Base-by-base conservation (phyloP, 2,113 vertebrate species). In the Gobiocypris rarus region DNA sequence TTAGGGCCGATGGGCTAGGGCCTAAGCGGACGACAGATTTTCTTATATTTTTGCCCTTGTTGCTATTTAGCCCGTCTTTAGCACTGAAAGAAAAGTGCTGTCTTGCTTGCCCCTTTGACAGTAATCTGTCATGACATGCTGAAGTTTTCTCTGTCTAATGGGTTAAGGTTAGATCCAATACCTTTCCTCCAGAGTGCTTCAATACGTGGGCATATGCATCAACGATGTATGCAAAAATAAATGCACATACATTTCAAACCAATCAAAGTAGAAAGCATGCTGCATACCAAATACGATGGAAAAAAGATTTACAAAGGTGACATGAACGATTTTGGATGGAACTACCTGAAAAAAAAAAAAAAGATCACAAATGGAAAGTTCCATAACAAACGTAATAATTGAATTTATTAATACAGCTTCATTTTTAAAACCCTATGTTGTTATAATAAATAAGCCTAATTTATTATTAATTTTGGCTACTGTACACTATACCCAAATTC, bases 21-120 rank as follows among this genome's bases (percentile, higher is more conserved):
- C 13, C 70, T 43, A 41, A 84, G 67, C 13, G 61, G 84, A 31
- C 75, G 81, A 86, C 82, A 87, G 88, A 88, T 91, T 92, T 89
- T 87, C 89, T 87, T 75, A 86, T n/a, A 78, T 83, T 85, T 84
- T 50, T 31, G 54, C 75, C 89, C 73, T 63, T 79, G 31, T 85
- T 75, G 70, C 75, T 54, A 81, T 85, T 76, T 76, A 83, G 76
- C 54, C 34, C 43, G 17, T 85, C 28, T 81, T 85, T 81, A 74
- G 69, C 28, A 31, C 22, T 83, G 84, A 85, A 85, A 88, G 86
- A 78, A 85, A 88, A 85, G 81, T 88, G 86, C 86, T 85, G 84
- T 75, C 59, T 75, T 38, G 84, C 82, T 41, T 54, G 59, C 43
- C 76, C 67, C 41, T 85, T 70, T 43, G 70, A 65, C 48, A 19